phyloP scores from a whole-genome alignment of 2,113 vertebrate genomes.

The Erythrocebus patas region DNA sequence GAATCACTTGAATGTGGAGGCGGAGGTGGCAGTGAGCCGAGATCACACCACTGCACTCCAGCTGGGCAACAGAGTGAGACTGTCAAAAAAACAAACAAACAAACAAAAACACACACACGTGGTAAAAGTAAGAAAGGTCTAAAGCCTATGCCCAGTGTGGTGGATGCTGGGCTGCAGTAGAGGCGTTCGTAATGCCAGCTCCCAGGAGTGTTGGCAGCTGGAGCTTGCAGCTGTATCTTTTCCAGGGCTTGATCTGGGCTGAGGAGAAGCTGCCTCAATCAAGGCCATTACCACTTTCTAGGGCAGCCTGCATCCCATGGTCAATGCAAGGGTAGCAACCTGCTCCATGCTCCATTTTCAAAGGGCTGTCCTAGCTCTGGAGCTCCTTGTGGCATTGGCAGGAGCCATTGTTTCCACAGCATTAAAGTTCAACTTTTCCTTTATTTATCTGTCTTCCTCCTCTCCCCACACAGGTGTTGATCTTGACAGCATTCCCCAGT shows the following conservation, averaged over 20 bases:
- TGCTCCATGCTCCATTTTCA: neutral
- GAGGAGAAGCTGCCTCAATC: neutral
- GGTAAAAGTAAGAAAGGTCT: neutral
- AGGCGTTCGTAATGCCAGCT: neutral
- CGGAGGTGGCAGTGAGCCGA: too few relatives aligned
- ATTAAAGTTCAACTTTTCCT: neutral
- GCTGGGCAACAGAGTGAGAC: too few relatives aligned
- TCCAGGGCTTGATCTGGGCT: neutral
- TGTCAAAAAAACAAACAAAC: too few relatives aligned
- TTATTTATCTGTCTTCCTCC: neutral
- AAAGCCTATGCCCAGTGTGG: neutral
- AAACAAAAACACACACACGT: neutral
- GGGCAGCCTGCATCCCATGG: neutral
- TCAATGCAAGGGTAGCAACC: neutral
- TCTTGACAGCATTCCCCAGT: neutral
- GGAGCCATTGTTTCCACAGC: neutral
- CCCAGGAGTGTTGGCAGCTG: neutral
- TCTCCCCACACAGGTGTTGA: accelerated
- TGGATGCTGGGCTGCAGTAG: neutral
- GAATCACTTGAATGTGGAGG: too few relatives aligned
- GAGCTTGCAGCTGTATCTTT: neutral
- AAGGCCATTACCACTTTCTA: neutral
- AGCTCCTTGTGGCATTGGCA: neutral
- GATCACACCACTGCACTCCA: too few relatives aligned
- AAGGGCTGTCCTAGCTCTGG: neutral